A percentile compares a stretch with the other conserved stretches of the same genome.
These are phyloP conservation scores for Leptopilina drosophilae DNA, from an alignment of 2,888 invertebrate species.

Conservation along the genomic window DNA sequence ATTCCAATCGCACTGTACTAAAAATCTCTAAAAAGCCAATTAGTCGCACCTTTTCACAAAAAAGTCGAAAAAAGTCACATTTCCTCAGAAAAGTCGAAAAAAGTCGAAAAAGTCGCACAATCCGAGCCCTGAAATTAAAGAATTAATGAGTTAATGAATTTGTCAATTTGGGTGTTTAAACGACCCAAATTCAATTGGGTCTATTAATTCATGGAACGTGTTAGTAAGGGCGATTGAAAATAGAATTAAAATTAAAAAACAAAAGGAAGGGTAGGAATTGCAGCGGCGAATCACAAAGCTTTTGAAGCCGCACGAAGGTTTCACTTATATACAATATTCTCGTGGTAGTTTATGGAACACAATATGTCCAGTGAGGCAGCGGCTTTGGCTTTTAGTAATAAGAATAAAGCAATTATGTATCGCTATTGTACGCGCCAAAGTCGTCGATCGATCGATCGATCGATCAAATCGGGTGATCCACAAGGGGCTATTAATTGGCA, in stretches of 20 bases:
- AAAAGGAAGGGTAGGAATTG: neutral
- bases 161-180: no score
- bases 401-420: slow-evolving; percentile 66
- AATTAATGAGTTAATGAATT: no score
- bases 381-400: slow-evolving; percentile 56
- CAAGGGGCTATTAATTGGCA: slow-evolving; percentile 66
- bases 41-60: no score
- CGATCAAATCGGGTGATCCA: slow-evolving; percentile 55
- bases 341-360: slow-evolving; percentile 48
- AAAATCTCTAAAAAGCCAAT: no score
- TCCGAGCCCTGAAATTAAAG: no score
- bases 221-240: neutral
- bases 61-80: no score
- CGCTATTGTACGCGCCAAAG: slow-evolving; percentile 59
- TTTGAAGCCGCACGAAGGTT: slow-evolving; percentile 19
- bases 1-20: no score
- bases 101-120: no score
- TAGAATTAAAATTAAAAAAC: neutral
- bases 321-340: slow-evolving; percentile 37
- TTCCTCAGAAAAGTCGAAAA: no score
- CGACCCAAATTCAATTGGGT: no score
- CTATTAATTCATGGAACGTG: neutral
- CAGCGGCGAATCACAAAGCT: neutral
- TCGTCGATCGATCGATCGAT: slow-evolving; percentile 66
- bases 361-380: slow-evolving; percentile 55